Evolutionary conservation across 2,888 invertebrate genomes (phyloP).

Genomic region (Hydroisotoma schaefferi): DNA sequence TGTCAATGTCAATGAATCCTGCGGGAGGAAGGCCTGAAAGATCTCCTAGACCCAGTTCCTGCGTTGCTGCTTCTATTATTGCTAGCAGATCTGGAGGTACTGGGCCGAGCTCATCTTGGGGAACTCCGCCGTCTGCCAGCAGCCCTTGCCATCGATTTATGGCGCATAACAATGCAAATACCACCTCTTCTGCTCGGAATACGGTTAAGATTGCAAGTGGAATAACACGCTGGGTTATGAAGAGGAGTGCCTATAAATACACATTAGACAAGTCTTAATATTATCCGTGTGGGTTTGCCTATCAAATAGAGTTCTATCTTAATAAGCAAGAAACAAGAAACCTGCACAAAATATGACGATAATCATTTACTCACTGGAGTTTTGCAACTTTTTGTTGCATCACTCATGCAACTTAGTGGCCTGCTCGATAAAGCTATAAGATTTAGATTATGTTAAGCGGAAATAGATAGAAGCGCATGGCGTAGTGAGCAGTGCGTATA

Average conservation of each 20-base stretch:
- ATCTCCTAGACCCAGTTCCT: neutral
- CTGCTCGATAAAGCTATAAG: neutral
- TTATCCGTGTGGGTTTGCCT: neutral
- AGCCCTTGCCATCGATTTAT: conserved; percentile 22
- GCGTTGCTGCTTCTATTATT: neutral
- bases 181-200: conserved; percentile 20
- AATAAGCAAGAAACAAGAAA: too few species aligned
- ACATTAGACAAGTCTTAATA: conserved; percentile 38
- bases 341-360: conserved; percentile 5
- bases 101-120: conserved; percentile 10
- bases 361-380: conserved; percentile 9
- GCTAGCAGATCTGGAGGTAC: neutral
- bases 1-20: conserved; percentile 10
- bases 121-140: conserved; percentile 26
- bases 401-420: conserved; percentile 5
- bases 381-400: neutral
- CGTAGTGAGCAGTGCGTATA: neutral
- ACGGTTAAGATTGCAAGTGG: conserved; percentile 20
- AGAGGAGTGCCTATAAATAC: conserved; percentile 46
- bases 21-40: neutral
- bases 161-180: conserved; percentile 13
- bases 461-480: neutral
- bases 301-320: neutral
- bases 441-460: neutral
- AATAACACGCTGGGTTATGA: conserved; percentile 48